Evolutionary conservation across 2,113 vertebrate species (phyloP), one percentile per base, ranked within the genome.

Genomic region (Toxostoma redivivum): DNA sequence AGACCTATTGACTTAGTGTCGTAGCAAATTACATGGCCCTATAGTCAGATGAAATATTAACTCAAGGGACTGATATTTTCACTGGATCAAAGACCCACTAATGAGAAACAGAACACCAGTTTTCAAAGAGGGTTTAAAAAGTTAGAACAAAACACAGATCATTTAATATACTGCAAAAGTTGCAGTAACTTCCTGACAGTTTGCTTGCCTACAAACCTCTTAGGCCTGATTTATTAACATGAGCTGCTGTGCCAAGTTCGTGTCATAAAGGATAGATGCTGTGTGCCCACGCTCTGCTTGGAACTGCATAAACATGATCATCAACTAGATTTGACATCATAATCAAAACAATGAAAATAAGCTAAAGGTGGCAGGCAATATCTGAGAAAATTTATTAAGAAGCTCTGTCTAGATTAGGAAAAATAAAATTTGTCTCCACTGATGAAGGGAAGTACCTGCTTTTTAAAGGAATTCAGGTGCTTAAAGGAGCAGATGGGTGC

Each of bases 291-390:
- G 15, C 74, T 88, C 60, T 92, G 61, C 58, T 83, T 89, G 88
- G 78, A 86, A 66, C 86, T 89, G 94, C 94, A 88, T 54, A 95
- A 93, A 97, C 67, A 80, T 21, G 40, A 91, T 71, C 91, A 88
- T 86, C 87, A 86, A 82, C 88, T 66, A 51, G n/a, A 81, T 82
- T 76, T 97, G 95, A 97, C 96, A 96, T 80, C 81, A 87, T 87
- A 92, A 95, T 94, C 90, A 94, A 95, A 96, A 95, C 92, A 96
- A 93, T 82, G 95, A 94, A 95, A 91, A 94, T 66, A 91, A 95
- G 83, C 79, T 92, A 89, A 94, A 96, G 38, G 83, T 87, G 65
- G 61, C 70, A 85, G 69, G 73, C 42, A 77, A 58, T 72, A 94
- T 7, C 83, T 1, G 0, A 87, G 65, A 62, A 95, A 85, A 25